Percentiles rank a stretch among this genome's conserved stretches.
Conservation (phyloP, 2,888 invertebrate genomes). For the Tanypteryx hageni region DNA sequence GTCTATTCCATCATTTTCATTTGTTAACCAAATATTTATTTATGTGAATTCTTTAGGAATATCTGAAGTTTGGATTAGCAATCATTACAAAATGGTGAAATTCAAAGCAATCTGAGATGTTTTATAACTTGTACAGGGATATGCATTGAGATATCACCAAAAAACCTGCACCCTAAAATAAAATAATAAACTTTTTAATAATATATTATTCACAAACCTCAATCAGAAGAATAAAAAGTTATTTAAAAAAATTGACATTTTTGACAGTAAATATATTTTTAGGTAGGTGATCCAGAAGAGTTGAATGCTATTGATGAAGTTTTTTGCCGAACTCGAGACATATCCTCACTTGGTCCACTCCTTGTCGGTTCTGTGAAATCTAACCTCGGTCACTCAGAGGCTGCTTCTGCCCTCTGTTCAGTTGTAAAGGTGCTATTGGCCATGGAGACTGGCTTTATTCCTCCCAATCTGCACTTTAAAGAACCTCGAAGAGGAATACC, state of each 20-base stretch:
- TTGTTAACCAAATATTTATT: no score
- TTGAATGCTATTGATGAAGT: slow-evolving; percentile 88
- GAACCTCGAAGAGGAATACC: slow-evolving; percentile 77
- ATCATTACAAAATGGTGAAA: no score
- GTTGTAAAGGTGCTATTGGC: slow-evolving; percentile 87
- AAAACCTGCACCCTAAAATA: no score
- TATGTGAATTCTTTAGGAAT: no score
- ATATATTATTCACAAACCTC: background rate
- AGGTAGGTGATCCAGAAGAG: slow-evolving; percentile 95
- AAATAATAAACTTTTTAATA: no score
- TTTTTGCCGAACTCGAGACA: slow-evolving; percentile 84
- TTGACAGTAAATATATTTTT: slow-evolving; percentile 44
- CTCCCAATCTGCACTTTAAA: slow-evolving; percentile 90
- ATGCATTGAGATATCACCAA: no score
- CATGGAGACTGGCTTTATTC: slow-evolving; percentile 87
- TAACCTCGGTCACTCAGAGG: slow-evolving; percentile 95
- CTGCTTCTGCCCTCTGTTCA: slow-evolving; percentile 89
- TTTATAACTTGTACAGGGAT: no score
- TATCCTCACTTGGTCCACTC: slow-evolving; percentile 79
- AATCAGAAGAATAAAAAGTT: no score
- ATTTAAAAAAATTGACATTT: background rate
- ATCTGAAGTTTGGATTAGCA: no score
- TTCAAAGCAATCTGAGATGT: no score
- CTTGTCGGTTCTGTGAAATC: slow-evolving; percentile 95
- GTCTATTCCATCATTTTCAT: no score